phyloP scores from a whole-genome alignment of 2,888 invertebrate genomes.

The Prenolepis imparis region DNA sequence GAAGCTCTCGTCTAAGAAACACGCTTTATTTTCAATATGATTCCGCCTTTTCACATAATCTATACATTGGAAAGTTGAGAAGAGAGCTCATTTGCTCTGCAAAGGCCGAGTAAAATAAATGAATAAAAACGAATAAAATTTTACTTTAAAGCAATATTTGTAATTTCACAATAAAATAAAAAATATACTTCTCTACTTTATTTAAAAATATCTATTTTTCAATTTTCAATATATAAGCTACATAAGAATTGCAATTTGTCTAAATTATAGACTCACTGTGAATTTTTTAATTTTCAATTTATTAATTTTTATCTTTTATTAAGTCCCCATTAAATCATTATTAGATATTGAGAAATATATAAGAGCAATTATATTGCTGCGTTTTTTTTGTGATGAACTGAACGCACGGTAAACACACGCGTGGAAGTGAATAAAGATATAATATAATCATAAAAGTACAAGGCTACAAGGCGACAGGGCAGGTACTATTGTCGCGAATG shows the following conservation, averaged over 20 bases:
- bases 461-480: not conserved
- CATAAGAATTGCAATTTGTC: not conserved
- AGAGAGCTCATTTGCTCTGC: constrained; percentile 2
- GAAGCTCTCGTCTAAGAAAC: constrained; percentile 18
- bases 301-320: not conserved
- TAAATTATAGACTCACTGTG: not conserved
- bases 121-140: not conserved
- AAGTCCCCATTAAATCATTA: not conserved
- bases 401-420: not conserved
- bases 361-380: not conserved
- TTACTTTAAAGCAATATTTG: not conserved
- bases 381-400: not conserved
- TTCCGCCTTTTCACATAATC: constrained; percentile 20
- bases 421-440: constrained; percentile 13
- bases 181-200: not conserved
- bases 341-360: not conserved
- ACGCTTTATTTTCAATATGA: constrained; percentile 47
- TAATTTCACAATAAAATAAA: not conserved
- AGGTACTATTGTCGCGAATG: constrained; percentile 28
- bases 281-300: not conserved
- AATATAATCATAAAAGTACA: constrained; percentile 15
- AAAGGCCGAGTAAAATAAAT: constrained; percentile 2
- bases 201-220: not conserved
- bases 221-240: not conserved
- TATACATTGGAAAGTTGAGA: constrained; percentile 2